Base-by-base conservation (phyloP, 2,888 invertebrate genomes). In the Abrostola tripartita region DNA sequence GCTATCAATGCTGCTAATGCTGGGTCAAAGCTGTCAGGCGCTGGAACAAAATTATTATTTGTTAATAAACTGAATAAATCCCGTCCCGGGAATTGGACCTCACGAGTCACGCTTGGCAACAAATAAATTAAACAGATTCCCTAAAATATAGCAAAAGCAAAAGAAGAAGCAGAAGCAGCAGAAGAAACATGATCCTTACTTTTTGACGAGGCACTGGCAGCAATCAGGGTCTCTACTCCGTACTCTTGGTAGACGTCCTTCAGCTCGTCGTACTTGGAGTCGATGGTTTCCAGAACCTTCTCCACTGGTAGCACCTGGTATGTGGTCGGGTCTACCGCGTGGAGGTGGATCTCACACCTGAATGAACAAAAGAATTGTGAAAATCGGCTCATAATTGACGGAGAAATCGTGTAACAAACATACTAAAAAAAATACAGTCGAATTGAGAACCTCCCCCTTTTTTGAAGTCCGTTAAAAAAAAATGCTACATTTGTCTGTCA, bases 1-100 rank as follows among this genome's bases (percentile, higher is more conserved):
- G 98, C 98, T 76, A 98, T 98, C 36, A 98, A 89, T 0, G 98
- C 98, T 14, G 98, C 98, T 42, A 98, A 91, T 0, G 98, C 98
- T 35, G 98, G 97, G 90, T 98, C 98, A 80, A 98, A 98, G 55
- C 97, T 96, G 81, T 98, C 98, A 59, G 87, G 88, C 8, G 89
- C 90, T 88, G 82, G 77, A 82, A 61, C 11, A 52, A 24, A 38
- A 35, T 12, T 14, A 6, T 0, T 1, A 6, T 38, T 40, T 40
- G 10, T 9, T 53, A 38, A 56, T 52, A 41, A 37, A 50, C 42
- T 11, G 37, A 47, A n/a, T n/a, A n/a, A n/a, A n/a, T n/a, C n/a
- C n/a, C n/a, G n/a, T n/a, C n/a, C n/a, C n/a, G n/a, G n/a, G 35
- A 24, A 24, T 24, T 24, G 24, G 24, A 24, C 42, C 6, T 37